Base-by-base conservation (phyloP, 2,797 vertebrate species). In the Syngnathus rostellatus region DNA sequence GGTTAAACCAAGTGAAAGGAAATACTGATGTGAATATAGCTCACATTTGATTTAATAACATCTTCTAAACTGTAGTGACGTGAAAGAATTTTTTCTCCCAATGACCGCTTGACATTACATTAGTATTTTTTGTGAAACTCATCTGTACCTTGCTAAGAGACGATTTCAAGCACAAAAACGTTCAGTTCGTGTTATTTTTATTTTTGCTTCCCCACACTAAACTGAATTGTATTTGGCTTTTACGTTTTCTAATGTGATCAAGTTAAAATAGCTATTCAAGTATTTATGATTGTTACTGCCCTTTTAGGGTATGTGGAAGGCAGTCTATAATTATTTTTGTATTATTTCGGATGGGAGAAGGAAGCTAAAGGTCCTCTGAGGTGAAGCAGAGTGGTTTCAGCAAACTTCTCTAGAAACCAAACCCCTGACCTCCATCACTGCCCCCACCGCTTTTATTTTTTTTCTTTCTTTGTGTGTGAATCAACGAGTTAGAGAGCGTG, bases 371-470 rank as follows among this genome's bases (percentile, higher is more conserved):
- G 78, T 83, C 75, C 50, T 51, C 19, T 68, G 73, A 73, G 74
- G 73, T 72, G 77, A 70, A 78, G 65, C 59, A 21, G 59, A 68
- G 68, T 63, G 70, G 77, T 79, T 82, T 79, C 71, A 77, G 48
- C 72, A 62, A 81, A 78, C 31, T 75, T 72, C 76, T 31, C 39
- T 74, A 70, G 77, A 70, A 64, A 63, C 65, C 73, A 45, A 69
- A 72, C 64, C 43, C 78, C 74, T 14, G 12, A 71, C 67, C 79
- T 67, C 43, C 43, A 31, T 63, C 65, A 69, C 64, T 38, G 55
- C 66, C 65, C 75, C 66, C 59, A 77, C 65, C 69, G 61, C 1
- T 41, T 41, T 41, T 41, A 7, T 41, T 41, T 9, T 41, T 41
- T 43, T 11, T 11, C 8, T 43, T 11, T 58, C 25, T 9, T 17